A percentile compares a stretch with the other conserved stretches of the same genome.
Evolutionary conservation across 1,140 invertebrate species (phyloP).

Genomic region (Ostrea denselamellosa): DNA sequence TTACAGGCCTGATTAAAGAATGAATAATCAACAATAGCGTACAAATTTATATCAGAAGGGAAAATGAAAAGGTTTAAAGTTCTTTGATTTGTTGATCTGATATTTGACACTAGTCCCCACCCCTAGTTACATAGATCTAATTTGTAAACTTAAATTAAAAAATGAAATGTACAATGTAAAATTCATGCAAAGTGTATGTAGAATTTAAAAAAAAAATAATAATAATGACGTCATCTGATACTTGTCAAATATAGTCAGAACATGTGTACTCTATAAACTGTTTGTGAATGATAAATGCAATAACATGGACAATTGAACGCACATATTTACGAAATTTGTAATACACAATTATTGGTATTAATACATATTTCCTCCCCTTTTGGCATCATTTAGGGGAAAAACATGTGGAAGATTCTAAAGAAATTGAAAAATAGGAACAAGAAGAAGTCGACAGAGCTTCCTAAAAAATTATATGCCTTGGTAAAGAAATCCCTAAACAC

Average conservation of each 20-base stretch:
- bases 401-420: conserved; percentile 3
- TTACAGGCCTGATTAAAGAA: no score
- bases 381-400: not conserved
- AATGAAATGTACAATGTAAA: no score
- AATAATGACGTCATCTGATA: not conserved
- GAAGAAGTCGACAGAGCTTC: conserved; percentile 4
- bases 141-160: no score
- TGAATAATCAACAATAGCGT: no score
- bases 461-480: not conserved
- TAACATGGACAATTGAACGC: not conserved
- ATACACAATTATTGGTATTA: not conserved
- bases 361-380: no score
- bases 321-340: not conserved
- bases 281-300: not conserved
- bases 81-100: no score
- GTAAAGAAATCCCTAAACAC: conserved; percentile 12
- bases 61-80: no score
- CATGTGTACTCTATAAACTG: not conserved
- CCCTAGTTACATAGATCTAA: no score
- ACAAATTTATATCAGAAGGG: no score
- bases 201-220: no score
- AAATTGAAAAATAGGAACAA: not conserved
- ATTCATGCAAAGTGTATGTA: no score
- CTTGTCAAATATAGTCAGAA: not conserved
- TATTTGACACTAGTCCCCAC: no score